phyloP scores from a whole-genome alignment of 2,113 vertebrate species.

The Lutjanus erythropterus region DNA sequence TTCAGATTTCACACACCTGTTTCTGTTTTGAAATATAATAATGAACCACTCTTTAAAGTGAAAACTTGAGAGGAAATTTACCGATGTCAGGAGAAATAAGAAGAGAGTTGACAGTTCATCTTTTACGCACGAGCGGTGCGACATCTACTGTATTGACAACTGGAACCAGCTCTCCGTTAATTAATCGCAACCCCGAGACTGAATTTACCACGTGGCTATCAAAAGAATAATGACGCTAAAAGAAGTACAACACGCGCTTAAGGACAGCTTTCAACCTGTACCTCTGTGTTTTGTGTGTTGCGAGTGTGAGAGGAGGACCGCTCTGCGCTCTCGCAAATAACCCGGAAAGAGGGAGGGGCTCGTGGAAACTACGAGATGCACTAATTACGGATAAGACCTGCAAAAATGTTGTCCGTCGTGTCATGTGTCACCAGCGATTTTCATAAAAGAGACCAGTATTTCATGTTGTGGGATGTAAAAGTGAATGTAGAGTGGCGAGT shows the following conservation, averaged over 20 bases:
- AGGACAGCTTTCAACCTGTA: too few species aligned
- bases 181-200: too few species aligned
- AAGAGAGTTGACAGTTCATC: background rate
- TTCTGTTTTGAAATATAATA: background rate
- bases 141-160: background rate
- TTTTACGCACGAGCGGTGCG: constrained; percentile 22
- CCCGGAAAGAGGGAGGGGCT: constrained; percentile 33
- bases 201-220: background rate
- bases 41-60: rapidly evolving
- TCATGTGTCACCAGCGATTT: background rate
- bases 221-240: too few species aligned
- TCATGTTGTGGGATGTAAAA: rapidly evolving
- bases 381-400: background rate
- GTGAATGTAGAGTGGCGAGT: background rate
- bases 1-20: rapidly evolving
- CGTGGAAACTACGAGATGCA: background rate
- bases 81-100: background rate
- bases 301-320: too few species aligned
- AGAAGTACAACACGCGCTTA: too few species aligned
- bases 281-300: too few species aligned
- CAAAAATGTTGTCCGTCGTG: background rate
- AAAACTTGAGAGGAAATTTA: background rate
- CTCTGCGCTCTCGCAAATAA: background rate
- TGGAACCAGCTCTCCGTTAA: background rate
- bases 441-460: rapidly evolving